Evolutionary conservation across 2,797 vertebrate species (phyloP), one percentile per base, ranked within the genome.

Genomic region (Eulemur coronatus): DNA sequence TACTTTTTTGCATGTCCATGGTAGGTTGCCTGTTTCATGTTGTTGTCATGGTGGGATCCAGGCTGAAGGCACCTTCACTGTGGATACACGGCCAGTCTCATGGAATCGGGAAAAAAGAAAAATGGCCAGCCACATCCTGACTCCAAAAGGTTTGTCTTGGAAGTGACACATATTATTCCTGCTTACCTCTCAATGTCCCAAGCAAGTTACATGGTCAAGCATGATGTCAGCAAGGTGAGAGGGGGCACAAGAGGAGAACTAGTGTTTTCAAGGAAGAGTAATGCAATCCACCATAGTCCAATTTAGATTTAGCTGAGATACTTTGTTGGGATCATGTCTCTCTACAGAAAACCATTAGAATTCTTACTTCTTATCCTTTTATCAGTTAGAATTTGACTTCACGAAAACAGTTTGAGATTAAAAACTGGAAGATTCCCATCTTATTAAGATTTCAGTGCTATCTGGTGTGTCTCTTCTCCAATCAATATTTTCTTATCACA

Each of bases 401-500:
- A 15, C 2, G n/a, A 89, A 93, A 94, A 72, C 33, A 84, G 11
- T 78, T 86, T 59, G 59, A 80, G 52, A 86, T 73, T 75, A 81
- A 86, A 89, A 81, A 41, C 46, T 73, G 52, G 50, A 78, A 55
- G 50, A 82, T 63, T 92, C 50, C 73, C 43, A 72, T 67, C 63
- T 92, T 80, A 67, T 28, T 63, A 52, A 93, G 52, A 82, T 90
- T 70, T 85, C 48, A 84, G 91, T 24, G 33, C 43, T 82, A 14
- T 61, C 63, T 81, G 76, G 41, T 18, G 6, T 43, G 28, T 52
- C 94, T 94, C 33, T 89, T 86, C 26, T 89, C 28, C n/a, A 92
- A 1, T 84, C 72, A 70, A 4, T 95, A 94, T 94, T 94, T 94
- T 89, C 81, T 91, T 73, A 81, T 65, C 89, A 85, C 76, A 89